Conservation (phyloP, 2,797 vertebrate species). For the Helarctos malayanus region DNA sequence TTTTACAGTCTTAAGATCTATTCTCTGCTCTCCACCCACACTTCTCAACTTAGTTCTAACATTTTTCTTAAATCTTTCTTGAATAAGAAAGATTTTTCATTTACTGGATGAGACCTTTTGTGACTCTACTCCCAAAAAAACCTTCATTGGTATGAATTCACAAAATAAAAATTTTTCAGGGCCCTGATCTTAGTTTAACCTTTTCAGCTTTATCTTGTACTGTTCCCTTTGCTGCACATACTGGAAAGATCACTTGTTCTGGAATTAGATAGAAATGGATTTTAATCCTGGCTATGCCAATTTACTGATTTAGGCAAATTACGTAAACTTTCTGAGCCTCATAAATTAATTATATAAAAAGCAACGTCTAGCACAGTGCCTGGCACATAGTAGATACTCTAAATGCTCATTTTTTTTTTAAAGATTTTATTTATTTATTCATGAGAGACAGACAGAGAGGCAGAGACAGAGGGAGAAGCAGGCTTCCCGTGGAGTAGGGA, state of each 20-base stretch:
- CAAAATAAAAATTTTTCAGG: background rate
- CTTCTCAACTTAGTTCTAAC: background rate
- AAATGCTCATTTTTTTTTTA: background rate
- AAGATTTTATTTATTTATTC: background rate
- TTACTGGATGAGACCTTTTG: constrained; percentile 43
- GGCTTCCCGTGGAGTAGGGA: background rate
- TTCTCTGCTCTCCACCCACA: background rate
- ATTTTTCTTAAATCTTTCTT: constrained; percentile 34
- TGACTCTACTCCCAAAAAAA: background rate
- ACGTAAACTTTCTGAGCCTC: constrained; percentile 31
- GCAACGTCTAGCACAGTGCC: background rate
- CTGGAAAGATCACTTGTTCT: constrained; percentile 22
- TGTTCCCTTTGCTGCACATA: constrained; percentile 5
- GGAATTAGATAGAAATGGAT: constrained; percentile 31
- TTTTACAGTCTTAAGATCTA: background rate
- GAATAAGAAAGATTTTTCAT: background rate
- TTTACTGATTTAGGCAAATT: constrained; percentile 13
- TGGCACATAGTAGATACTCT: background rate
- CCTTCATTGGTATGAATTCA: background rate
- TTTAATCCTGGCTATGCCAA: constrained; percentile 9
- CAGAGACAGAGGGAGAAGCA: too few species aligned
- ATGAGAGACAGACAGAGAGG: background rate
- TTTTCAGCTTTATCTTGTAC: constrained; percentile 31
- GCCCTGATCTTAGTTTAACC: background rate
- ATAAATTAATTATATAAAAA: constrained; percentile 32